phyloP scores from a whole-genome alignment of 2,113 vertebrate genomes.

The Vireo altiloquus region DNA sequence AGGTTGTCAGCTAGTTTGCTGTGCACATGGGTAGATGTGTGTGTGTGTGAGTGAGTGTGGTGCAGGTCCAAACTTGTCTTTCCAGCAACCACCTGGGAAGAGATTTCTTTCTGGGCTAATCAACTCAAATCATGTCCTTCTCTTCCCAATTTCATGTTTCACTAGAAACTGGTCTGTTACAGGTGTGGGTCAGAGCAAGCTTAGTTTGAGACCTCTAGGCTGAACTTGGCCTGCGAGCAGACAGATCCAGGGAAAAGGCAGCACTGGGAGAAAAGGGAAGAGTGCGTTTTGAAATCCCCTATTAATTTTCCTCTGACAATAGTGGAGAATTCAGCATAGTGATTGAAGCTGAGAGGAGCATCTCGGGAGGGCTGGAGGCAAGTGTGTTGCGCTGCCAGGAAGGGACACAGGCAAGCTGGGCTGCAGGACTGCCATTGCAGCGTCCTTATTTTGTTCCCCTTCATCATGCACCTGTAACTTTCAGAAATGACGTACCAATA shows the following conservation, averaged over 20 bases:
- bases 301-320: not conserved
- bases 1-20: not conserved
- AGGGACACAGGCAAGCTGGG: not conserved
- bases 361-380: not conserved
- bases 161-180: not conserved
- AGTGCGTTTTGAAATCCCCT: rapidly evolving
- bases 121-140: not conserved
- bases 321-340: not conserved
- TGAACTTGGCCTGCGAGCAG: not conserved
- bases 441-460: not conserved
- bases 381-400: rapidly evolving
- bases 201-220: not conserved
- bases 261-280: not conserved
- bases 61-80: not conserved
- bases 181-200: not conserved
- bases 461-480: not conserved
- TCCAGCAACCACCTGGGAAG: not conserved
- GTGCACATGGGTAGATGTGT: not conserved
- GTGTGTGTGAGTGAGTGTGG: not conserved
- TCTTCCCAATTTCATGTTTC: not conserved
- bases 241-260: not conserved
- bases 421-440: not conserved
- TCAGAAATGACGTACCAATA: not conserved
- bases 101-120: not conserved
- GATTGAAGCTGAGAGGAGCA: not conserved